phyloP scores from a whole-genome alignment of 2,888 invertebrate species.

The Nudaria mundana region DNA sequence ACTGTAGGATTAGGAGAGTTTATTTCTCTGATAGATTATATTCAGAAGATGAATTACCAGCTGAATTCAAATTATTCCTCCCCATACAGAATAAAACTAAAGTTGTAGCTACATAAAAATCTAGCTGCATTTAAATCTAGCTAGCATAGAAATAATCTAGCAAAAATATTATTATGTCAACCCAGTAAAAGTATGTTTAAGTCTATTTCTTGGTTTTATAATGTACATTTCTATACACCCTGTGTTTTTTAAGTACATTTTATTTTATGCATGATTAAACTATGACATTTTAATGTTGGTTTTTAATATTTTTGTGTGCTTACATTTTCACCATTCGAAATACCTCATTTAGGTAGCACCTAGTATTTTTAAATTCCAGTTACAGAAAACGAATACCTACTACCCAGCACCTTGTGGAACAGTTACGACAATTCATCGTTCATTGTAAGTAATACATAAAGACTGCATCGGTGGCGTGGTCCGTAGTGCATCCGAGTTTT shows the following conservation, averaged over 20 bases:
- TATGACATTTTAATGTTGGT: neutral
- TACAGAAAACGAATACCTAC: too few relatives aligned
- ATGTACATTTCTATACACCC: constrained; percentile 42
- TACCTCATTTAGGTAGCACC: too few relatives aligned
- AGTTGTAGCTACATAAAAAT: constrained; percentile 71
- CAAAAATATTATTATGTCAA: constrained; percentile 24
- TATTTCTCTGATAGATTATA: constrained; percentile 96
- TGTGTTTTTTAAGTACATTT: constrained; percentile 20
- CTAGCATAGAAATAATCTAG: too few relatives aligned
- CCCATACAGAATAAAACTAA: constrained; percentile 92
- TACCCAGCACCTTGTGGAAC: too few relatives aligned
- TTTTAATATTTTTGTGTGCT: neutral
- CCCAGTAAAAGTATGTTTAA: constrained; percentile 63
- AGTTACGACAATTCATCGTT: too few relatives aligned
- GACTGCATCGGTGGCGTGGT: too few relatives aligned
- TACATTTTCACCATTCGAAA: too few relatives aligned
- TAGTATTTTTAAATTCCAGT: too few relatives aligned
- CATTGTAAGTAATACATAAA: too few relatives aligned
- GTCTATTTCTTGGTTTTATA: constrained; percentile 51
- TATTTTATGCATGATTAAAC: constrained; percentile 14
- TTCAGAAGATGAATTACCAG: constrained; percentile 96
- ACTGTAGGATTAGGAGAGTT: constrained; percentile 94
- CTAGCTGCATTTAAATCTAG: too few relatives aligned
- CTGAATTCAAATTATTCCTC: constrained; percentile 96
- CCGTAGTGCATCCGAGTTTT: too few relatives aligned